Conservation (phyloP, 2,888 invertebrate genomes). For the Pegoplata infirma region DNA sequence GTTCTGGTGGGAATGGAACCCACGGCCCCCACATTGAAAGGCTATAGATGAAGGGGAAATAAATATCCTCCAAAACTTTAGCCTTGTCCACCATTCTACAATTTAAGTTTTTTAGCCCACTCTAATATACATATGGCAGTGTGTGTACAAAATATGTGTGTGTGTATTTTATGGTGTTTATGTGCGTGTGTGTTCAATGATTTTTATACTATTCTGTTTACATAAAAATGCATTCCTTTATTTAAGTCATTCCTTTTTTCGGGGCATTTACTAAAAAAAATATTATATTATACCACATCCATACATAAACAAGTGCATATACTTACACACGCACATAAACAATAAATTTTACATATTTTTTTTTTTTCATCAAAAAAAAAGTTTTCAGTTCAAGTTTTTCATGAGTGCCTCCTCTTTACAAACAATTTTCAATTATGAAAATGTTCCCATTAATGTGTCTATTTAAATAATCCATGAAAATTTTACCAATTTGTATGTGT, state of each 20-base stretch:
- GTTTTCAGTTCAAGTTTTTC: background rate
- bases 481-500: conserved; percentile 53
- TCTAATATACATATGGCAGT: background rate
- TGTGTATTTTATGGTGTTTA: conserved; percentile 19
- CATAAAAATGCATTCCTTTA: conserved; percentile 45
- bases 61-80: too few species aligned
- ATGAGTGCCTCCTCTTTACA: conserved; percentile 20
- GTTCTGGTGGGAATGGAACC: too few species aligned
- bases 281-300: conserved; percentile 39
- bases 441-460: conserved; percentile 5
- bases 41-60: too few species aligned
- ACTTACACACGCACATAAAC: background rate
- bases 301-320: conserved; percentile 7
- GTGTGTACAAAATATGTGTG: background rate
- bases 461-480: conserved; percentile 29
- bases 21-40: too few species aligned
- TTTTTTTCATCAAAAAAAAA: conserved; percentile 13
- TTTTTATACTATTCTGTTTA: conserved; percentile 45
- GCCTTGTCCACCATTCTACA: too few species aligned
- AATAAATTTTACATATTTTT: background rate
- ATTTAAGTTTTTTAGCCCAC: too few species aligned
- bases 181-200: conserved; percentile 48
- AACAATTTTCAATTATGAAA: conserved; percentile 44
- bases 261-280: conserved; percentile 59
- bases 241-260: conserved; percentile 46